phyloP scores from a whole-genome alignment of 2,888 invertebrate genomes.

The Trachelus tabidus region DNA sequence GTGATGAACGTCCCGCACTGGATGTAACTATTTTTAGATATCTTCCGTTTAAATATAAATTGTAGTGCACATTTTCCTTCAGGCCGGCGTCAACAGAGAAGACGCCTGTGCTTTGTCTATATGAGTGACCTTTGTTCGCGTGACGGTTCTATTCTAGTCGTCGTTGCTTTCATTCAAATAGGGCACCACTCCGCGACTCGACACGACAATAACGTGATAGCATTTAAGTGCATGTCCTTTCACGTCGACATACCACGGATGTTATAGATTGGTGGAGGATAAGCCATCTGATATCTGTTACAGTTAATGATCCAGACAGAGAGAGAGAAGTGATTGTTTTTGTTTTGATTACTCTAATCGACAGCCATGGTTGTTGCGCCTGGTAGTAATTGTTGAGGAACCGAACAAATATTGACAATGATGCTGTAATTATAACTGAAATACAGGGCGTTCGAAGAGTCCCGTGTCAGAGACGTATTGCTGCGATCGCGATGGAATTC shows the following conservation, averaged over 20 bases:
- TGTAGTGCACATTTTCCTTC: constrained; percentile 22
- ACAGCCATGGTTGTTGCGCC: neutral
- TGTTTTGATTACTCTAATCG: neutral
- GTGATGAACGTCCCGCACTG: constrained; percentile 6
- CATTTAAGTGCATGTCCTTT: neutral
- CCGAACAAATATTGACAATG: neutral
- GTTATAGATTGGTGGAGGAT: neutral
- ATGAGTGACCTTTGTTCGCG: constrained; percentile 23
- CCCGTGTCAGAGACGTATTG: too few relatives aligned
- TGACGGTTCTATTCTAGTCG: constrained; percentile 14
- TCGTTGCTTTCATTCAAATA: neutral
- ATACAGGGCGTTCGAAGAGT: too few relatives aligned
- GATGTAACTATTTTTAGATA: constrained; percentile 47
- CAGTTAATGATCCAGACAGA: neutral
- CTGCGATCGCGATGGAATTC: too few relatives aligned
- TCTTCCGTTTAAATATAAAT: constrained; percentile 46
- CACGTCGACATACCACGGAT: neutral
- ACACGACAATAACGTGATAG: neutral
- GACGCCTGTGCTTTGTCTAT: constrained; percentile 15
- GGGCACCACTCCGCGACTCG: neutral
- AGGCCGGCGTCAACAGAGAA: neutral
- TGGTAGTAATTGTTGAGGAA: neutral
- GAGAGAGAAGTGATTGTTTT: neutral
- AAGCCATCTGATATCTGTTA: neutral
- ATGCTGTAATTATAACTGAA: too few relatives aligned